Percentiles rank a stretch among this genome's conserved stretches.
These are phyloP conservation scores for Chironomus striatipennis DNA, from an alignment of 1,140 invertebrate species.

Conservation along the genomic window DNA sequence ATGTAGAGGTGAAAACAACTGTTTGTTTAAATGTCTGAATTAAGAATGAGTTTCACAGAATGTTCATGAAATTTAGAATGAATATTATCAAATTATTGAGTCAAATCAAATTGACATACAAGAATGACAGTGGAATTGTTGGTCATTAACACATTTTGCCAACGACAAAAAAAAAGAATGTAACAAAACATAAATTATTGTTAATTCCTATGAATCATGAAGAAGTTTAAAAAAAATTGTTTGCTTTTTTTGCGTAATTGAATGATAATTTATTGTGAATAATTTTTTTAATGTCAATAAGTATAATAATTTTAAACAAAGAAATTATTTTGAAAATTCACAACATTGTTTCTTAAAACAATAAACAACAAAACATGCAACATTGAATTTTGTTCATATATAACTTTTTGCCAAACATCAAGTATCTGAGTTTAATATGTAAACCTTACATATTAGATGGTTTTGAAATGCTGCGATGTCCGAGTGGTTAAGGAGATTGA, in stretches of 20 bases:
- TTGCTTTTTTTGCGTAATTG: background rate
- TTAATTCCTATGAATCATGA: background rate
- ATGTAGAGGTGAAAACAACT: background rate
- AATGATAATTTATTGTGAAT: background rate
- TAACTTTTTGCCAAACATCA: background rate
- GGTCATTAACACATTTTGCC: background rate
- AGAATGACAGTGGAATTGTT: background rate
- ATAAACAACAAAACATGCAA: background rate
- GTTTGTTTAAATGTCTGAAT: background rate
- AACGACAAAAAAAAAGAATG: no score
- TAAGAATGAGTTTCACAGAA: background rate
- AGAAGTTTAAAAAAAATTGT: background rate
- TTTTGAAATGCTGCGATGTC: conserved; percentile 46
- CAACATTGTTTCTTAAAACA: background rate
- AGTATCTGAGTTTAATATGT: background rate
- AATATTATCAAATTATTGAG: background rate
- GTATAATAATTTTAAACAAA: background rate
- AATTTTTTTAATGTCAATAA: background rate
- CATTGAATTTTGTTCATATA: background rate
- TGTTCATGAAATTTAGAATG: background rate
- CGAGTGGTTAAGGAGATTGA: conserved; percentile 70
- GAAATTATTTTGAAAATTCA: background rate
- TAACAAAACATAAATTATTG: background rate
- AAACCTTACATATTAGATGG: conserved; percentile 10
- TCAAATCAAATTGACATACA: background rate